Evolutionary conservation across 2,888 invertebrate species (phyloP).

Genomic region (Eupithecia tripunctaria): DNA sequence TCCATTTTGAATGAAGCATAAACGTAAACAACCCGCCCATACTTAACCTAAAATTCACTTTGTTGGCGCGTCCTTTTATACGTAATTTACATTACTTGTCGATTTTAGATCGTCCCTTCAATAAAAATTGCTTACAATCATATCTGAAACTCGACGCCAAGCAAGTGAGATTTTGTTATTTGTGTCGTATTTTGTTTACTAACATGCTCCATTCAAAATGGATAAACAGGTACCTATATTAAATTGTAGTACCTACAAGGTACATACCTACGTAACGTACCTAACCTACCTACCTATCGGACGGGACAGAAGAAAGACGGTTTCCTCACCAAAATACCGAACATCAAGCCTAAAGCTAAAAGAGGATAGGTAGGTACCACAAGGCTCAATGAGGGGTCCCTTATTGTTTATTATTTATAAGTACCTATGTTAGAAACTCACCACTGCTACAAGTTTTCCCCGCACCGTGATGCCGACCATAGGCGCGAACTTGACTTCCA

Average conservation of each 20-base stretch:
- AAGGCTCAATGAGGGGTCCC: slow-evolving; percentile 26
- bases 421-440: slow-evolving; percentile 78
- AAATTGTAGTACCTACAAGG: not conserved
- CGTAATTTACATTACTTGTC: no score
- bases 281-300: not conserved
- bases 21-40: no score
- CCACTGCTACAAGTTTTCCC: slow-evolving; percentile 95
- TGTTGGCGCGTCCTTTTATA: no score
- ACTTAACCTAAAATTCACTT: no score
- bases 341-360: not conserved
- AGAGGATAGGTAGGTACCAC: slow-evolving; percentile 14
- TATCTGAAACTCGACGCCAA: no score
- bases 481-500: slow-evolving; percentile 94
- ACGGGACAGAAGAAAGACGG: not conserved
- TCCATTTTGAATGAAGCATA: no score
- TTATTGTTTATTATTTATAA: not conserved
- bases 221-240: no score
- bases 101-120: no score
- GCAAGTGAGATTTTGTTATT: no score
- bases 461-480: slow-evolving; percentile 97
- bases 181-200: no score
- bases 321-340: not conserved
- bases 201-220: no score
- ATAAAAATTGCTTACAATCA: no score
- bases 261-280: not conserved